Evolutionary conservation across 2,797 vertebrate genomes (phyloP), one percentile per base, ranked within the genome.

Genomic region (Trematomus bernacchii): DNA sequence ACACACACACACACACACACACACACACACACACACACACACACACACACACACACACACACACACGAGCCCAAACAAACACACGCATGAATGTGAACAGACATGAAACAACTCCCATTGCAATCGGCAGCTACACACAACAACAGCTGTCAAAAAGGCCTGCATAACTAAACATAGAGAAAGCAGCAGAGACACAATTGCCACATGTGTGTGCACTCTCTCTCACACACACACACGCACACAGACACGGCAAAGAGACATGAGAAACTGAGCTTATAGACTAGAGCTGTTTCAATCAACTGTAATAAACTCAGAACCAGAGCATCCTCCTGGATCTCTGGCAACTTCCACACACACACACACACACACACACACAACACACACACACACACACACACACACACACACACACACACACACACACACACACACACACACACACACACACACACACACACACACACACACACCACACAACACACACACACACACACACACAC

Each of bases 221-320:
- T 47, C 18, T 40, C 33, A 73, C 44, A 37, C 59, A 40, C 33
- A 43, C 18, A 70, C 57, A 43, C 18, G 70, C 57, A 57, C 51
- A 47, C 19, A 48, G 51, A 44, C 67, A 69, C 50, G 73, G 52
- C 48, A 76, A 63, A 50, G 46, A 79, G 47, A 67, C 68, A 64
- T 8, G 63, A 77, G 58, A 78, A 80, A 77, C 77, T 46, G 44
- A 89, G 73, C 77, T 86, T 79, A 89, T 67, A 80, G 76, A 66
- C 46, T 64, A 54, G 84, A 81, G 85, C 74, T 90, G 85, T 89
- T 91, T 87, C 86, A 89, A 90, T 90, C 90, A 85, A 55, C 52
- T 46, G 76, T 71, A 82, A 90, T 88, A 86, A 87, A 88, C 72
- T 85, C 59, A 74, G 65, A 83, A 60, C 66, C 71, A 70, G 59